These are phyloP conservation scores for Edolisoma coerulescens DNA, from an alignment of 2,113 vertebrate genomes.

Conservation along the genomic window DNA sequence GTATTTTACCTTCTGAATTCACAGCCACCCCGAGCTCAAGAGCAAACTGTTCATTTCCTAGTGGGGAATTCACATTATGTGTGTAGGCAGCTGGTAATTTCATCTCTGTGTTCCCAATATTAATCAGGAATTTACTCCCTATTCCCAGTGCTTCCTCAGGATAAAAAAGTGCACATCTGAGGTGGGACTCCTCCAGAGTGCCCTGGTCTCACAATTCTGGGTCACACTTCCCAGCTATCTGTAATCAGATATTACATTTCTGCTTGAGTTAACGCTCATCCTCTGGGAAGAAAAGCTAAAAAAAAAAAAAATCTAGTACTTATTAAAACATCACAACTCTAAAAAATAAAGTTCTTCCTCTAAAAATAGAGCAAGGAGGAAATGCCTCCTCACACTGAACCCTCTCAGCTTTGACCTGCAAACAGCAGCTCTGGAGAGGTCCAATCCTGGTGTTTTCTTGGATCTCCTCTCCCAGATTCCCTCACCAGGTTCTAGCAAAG, in stretches of 20 bases:
- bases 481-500: accelerated
- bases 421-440: background rate
- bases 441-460: accelerated
- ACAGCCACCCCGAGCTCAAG: background rate
- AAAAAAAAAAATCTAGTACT: background rate
- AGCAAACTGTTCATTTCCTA: background rate
- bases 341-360: background rate
- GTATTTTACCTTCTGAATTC: background rate
- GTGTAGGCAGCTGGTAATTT: background rate
- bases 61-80: background rate
- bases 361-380: background rate
- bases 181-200: background rate
- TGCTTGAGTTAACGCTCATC: background rate
- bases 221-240: background rate
- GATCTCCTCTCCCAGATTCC: background rate
- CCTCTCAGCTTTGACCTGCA: background rate
- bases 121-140: background rate
- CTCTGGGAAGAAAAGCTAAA: background rate
- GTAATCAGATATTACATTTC: background rate
- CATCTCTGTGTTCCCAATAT: background rate
- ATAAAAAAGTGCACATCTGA: background rate
- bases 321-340: background rate
- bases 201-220: background rate
- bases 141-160: background rate
- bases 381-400: background rate